Conservation (phyloP, 2,888 invertebrate genomes). For the Stenotaenia linearis region DNA sequence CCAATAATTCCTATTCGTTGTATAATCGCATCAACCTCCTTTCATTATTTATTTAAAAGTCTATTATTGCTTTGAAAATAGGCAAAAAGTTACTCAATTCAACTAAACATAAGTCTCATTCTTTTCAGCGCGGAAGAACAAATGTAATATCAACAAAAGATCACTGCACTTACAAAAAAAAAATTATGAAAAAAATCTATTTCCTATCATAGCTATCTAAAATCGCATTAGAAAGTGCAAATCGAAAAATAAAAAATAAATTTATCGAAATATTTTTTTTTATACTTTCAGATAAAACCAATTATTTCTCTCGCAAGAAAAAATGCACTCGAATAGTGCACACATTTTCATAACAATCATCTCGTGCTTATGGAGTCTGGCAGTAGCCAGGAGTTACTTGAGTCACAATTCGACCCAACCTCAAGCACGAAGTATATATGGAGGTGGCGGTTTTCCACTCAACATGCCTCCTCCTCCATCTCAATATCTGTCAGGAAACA, state of each 20-base stretch:
- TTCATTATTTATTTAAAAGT: neutral
- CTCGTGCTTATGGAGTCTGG: neutral
- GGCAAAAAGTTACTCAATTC: neutral
- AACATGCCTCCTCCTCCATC: neutral
- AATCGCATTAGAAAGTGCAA: neutral
- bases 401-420: neutral
- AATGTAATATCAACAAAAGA: neutral
- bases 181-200: neutral
- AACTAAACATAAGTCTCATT: neutral
- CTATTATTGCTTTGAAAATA: neutral
- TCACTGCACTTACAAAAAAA: neutral
- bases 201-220: too few species aligned
- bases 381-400: constrained; percentile 5
- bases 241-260: neutral
- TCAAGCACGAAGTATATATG: neutral
- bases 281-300: neutral
- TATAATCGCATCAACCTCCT: constrained; percentile 8
- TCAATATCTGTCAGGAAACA: neutral
- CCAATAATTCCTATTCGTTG: neutral
- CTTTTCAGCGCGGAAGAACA: neutral
- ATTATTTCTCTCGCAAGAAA: neutral
- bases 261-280: neutral
- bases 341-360: neutral
- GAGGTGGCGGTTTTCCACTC: neutral
- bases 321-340: neutral